Base-by-base conservation (phyloP, 2,888 invertebrate genomes). In the Alloscopus bannaensis region DNA sequence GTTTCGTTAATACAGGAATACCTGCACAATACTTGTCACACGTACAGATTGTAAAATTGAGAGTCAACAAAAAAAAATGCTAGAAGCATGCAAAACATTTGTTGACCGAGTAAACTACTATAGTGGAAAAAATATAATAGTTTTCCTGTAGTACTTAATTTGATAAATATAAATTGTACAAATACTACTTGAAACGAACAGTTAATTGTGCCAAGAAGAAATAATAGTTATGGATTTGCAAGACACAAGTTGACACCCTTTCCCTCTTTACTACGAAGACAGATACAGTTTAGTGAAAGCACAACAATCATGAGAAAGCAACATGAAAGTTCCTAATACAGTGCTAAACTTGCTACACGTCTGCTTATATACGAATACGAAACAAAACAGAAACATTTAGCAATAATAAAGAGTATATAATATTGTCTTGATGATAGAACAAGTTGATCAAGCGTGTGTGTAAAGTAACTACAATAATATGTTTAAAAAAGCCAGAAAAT, bases 301-400 rank as follows among this genome's bases (percentile, higher is more conserved):
- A 78, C 78, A 78, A n/a, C 78, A 78, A 78, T 77, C 77, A 77
- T 77, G 69, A n/a, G n/a, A 31, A 31, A 18, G 77, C 52, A 77
- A 77, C 69, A 64, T 70, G 65, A 69, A 77, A 77, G 77, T 77
- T 77, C 77, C 77, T 77, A 77, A 28, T 45, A 60, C 66, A 77
- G 77, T 77, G 77, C 77, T 77, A 77, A 77, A 70, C 64, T 77
- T 69, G 45, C 50, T 52, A 57, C 24, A 52, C n/a, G n/a, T 40
- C 22, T 1, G 18, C 40, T 13, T 40, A 60, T 13, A 40, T 36
- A 40, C 36, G 36, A 60, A n/a, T n/a, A n/a, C n/a, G n/a, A n/a
- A n/a, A 24, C 20, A 55, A 55, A 6, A 45, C 42, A 59, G 29
- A 59, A 26, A 31, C 20, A 29, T 36, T 50, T 50, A 66, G 50